phyloP scores from a whole-genome alignment of 64 coral and sea anemone species.

The Pocillopora damicornis region DNA sequence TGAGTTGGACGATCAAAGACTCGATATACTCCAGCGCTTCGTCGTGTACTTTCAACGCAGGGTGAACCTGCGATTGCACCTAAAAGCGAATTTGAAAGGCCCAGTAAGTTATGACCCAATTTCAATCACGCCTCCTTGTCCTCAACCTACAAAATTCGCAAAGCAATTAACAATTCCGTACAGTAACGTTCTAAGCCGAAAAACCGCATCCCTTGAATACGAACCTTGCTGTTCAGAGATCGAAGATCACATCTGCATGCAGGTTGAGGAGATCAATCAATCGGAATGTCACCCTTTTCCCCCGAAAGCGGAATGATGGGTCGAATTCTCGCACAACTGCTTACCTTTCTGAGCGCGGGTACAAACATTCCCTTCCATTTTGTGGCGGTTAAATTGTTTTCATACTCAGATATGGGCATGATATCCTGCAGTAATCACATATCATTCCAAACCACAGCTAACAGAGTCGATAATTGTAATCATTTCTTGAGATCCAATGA shows the following conservation, averaged over 20 bases:
- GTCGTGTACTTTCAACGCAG: slow-evolving; percentile 74
- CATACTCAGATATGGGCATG: slow-evolving; percentile 94
- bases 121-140: slow-evolving; percentile 38
- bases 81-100: slow-evolving; percentile 58
- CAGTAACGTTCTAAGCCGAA: neutral
- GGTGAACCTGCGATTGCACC: slow-evolving; percentile 94
- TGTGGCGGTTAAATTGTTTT: slow-evolving; percentile 69
- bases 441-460: slow-evolving; percentile 63
- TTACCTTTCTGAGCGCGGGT: slow-evolving; percentile 79
- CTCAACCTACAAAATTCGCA: neutral
- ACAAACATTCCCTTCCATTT: slow-evolving; percentile 95
- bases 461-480: slow-evolving; percentile 2
- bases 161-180: neutral
- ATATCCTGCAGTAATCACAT: slow-evolving; percentile 62
- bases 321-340: slow-evolving; percentile 11
- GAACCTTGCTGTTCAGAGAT: neutral
- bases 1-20: slow-evolving; percentile 84
- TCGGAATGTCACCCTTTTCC: slow-evolving; percentile 17
- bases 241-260: slow-evolving; percentile 1
- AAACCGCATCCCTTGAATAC: neutral
- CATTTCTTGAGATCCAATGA: slow-evolving; percentile 18
- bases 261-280: slow-evolving; percentile 13
- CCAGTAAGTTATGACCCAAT: neutral
- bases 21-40: slow-evolving; percentile 95
- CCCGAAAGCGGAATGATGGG: slow-evolving; percentile 22